Conservation (phyloP, 2,113 vertebrate genomes). For the Columba livia region DNA sequence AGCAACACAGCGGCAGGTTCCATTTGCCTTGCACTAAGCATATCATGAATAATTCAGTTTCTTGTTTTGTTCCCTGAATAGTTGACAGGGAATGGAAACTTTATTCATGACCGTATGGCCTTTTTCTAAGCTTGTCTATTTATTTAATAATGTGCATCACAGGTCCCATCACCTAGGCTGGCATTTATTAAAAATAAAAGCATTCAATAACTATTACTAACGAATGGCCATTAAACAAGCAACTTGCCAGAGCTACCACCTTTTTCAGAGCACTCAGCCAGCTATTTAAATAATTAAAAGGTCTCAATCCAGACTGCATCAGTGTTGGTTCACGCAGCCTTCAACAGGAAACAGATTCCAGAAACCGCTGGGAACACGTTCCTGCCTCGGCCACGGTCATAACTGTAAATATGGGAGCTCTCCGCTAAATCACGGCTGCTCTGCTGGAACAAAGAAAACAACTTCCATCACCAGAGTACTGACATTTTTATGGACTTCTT, state of each 20-base stretch:
- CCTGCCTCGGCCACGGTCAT: background rate
- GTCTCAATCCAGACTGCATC: slow-evolving; percentile 4
- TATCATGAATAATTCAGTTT: slow-evolving; percentile 51
- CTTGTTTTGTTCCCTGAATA: slow-evolving; percentile 26
- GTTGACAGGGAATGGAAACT: slow-evolving; percentile 39
- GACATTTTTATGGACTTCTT: background rate
- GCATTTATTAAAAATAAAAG: slow-evolving; percentile 42
- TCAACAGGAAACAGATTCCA: background rate
- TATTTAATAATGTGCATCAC: slow-evolving; percentile 25
- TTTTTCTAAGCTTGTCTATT: slow-evolving; percentile 1
- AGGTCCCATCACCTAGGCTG: background rate
- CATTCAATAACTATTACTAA: slow-evolving; percentile 28
- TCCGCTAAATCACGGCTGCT: background rate
- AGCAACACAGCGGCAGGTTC: slow-evolving; percentile 13
- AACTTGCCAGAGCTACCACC: background rate
- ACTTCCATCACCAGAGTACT: background rate
- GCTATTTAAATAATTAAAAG: slow-evolving; percentile 47
- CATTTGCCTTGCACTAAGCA: slow-evolving; percentile 47
- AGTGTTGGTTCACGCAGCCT: background rate
- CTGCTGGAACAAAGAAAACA: background rate
- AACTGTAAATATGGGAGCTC: background rate
- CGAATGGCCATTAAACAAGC: background rate
- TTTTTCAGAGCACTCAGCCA: background rate
- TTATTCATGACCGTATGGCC: background rate
- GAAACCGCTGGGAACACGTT: background rate